phyloP scores from a whole-genome alignment of 1,140 invertebrate genomes.

The Gerris buenoi region DNA sequence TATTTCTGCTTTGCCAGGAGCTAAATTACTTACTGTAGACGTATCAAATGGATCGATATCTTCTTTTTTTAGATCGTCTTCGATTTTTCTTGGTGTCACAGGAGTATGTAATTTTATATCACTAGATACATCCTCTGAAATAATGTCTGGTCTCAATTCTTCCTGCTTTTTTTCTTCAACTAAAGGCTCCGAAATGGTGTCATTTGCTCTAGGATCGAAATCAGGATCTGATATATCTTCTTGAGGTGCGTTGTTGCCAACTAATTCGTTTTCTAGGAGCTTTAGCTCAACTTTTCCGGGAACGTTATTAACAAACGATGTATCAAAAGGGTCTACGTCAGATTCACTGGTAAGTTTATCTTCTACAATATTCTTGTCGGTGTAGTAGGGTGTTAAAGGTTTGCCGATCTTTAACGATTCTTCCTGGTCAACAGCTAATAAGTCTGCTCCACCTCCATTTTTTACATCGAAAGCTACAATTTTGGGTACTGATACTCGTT shows the following conservation, averaged over 20 bases:
- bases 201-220: conserved; percentile 36
- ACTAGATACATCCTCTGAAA: conserved; percentile 18
- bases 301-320: conserved; percentile 53
- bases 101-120: conserved; percentile 22
- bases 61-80: conserved; percentile 14
- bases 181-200: conserved; percentile 3
- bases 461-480: conserved; percentile 53
- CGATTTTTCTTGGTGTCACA: conserved; percentile 19
- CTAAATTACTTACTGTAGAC: conserved; percentile 51
- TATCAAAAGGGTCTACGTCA: conserved; percentile 59
- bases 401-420: conserved; percentile 40
- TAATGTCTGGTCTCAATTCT: conserved; percentile 16
- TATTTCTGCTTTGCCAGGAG: conserved; percentile 56
- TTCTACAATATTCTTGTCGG: conserved; percentile 12
- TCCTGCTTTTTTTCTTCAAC: conserved; percentile 2
- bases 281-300: conserved; percentile 59
- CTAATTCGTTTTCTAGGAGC: conserved; percentile 51
- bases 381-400: conserved; percentile 56
- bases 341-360: conserved; percentile 12
- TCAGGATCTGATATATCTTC: conserved; percentile 41
- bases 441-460: conserved; percentile 35
- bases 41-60: conserved; percentile 70
- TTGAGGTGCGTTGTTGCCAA: conserved; percentile 7
- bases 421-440: conserved; percentile 41
- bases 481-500: conserved; percentile 31